A percentile compares a stretch with the other conserved stretches of the same genome.
phyloP scores from a whole-genome alignment of 1,140 invertebrate genomes.

The Cydia strobilella region DNA sequence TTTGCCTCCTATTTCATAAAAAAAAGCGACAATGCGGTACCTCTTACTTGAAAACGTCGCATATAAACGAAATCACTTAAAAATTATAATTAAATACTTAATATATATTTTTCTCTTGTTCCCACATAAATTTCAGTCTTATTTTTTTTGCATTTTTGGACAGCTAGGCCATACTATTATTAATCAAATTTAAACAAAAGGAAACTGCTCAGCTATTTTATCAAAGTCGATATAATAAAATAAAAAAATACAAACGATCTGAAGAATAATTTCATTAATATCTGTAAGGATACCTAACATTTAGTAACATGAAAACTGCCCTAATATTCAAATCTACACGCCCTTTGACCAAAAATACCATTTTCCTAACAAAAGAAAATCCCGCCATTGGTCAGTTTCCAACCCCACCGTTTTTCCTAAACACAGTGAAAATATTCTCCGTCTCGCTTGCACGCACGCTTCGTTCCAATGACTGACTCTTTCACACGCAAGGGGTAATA shows the following conservation, averaged over 20 bases:
- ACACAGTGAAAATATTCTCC: constrained; percentile 54
- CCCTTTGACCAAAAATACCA: constrained; percentile 23
- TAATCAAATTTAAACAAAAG: too few relatives aligned
- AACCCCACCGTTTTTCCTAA: constrained; percentile 57
- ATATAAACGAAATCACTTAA: too few relatives aligned
- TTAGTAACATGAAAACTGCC: constrained; percentile 4
- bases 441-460: constrained; percentile 48
- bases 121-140: too few relatives aligned
- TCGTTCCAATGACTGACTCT: constrained; percentile 47
- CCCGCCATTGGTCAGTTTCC: constrained; percentile 55
- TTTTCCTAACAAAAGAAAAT: constrained; percentile 34
- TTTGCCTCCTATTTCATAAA: too few relatives aligned
- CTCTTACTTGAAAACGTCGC: too few relatives aligned
- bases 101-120: too few relatives aligned
- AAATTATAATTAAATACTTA: too few relatives aligned
- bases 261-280: neutral
- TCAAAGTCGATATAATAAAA: too few relatives aligned
- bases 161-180: too few relatives aligned
- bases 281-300: neutral
- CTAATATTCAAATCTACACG: constrained; percentile 18
- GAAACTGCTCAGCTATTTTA: too few relatives aligned
- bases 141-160: too few relatives aligned
- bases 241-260: neutral
- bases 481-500: constrained; percentile 53
- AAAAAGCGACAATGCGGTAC: too few relatives aligned